Evolutionary conservation across 1,140 invertebrate genomes (phyloP).

Genomic region (Thaumatotibia leucotreta): DNA sequence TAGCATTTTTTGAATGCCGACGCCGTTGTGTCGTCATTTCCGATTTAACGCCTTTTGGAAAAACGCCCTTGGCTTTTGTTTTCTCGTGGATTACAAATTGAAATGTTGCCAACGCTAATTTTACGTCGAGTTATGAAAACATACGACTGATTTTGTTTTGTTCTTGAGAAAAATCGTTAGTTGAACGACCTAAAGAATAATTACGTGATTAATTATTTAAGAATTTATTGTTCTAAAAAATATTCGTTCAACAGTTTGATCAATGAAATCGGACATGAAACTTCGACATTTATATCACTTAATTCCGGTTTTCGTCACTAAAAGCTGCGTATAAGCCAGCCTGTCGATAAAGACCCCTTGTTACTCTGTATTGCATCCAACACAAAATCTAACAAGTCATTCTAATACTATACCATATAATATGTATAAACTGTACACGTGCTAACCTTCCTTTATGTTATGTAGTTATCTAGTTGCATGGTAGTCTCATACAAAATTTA

Average conservation of each 20-base stretch:
- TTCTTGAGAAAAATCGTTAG: neutral
- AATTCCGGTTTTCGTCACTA: neutral
- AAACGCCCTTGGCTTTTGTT: neutral
- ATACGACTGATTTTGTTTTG: slow-evolving; percentile 4
- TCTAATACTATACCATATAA: slow-evolving; percentile 13
- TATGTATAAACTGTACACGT: slow-evolving; percentile 2
- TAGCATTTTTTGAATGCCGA: neutral
- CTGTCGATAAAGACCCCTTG: slow-evolving; percentile 68
- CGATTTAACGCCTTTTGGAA: neutral
- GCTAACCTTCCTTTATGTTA: slow-evolving; percentile 11
- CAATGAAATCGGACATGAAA: neutral
- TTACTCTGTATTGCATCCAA: slow-evolving; percentile 58
- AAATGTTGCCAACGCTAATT: slow-evolving; percentile 8
- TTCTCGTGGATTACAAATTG: slow-evolving; percentile 5
- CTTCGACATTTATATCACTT: neutral
- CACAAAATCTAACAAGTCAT: slow-evolving; percentile 51
- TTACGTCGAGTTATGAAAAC: neutral
- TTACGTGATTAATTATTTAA: neutral
- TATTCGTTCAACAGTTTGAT: neutral
- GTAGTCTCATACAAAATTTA: neutral
- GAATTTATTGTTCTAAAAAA: neutral
- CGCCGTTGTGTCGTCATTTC: neutral
- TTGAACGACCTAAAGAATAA: neutral
- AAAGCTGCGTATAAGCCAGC: slow-evolving; percentile 56
- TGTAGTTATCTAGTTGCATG: slow-evolving; percentile 9